phyloP scores from a whole-genome alignment of 2,888 invertebrate genomes.

The Macaria notata region DNA sequence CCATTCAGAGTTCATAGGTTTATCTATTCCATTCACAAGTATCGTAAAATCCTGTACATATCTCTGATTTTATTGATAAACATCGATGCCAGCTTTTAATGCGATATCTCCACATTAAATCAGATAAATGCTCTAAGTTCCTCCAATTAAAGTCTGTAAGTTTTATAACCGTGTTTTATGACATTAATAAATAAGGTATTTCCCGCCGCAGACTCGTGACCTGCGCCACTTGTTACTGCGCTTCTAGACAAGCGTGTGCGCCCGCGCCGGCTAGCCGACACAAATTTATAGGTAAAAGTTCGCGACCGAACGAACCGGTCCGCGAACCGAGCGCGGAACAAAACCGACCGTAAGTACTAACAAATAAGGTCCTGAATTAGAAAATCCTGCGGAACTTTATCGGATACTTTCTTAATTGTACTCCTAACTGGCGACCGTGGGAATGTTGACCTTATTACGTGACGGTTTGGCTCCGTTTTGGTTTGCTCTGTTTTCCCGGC shows the following conservation, averaged over 20 bases:
- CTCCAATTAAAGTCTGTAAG: constrained; percentile 18
- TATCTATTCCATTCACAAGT: too few species aligned
- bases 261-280: constrained; percentile 72
- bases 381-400: constrained; percentile 53
- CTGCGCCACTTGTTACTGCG: constrained; percentile 50
- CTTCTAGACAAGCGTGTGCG: constrained; percentile 66
- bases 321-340: constrained; percentile 42
- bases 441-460: constrained; percentile 70
- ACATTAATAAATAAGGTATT: constrained; percentile 23
- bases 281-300: constrained; percentile 83
- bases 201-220: constrained; percentile 44
- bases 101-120: constrained; percentile 10
- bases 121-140: constrained; percentile 14
- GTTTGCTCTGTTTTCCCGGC: constrained; percentile 64
- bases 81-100: too few species aligned
- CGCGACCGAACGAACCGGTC: constrained; percentile 79
- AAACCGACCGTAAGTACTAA: constrained; percentile 52
- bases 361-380: constrained; percentile 53
- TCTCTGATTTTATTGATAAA: too few species aligned
- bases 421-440: constrained; percentile 57
- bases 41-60: too few species aligned
- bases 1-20: too few species aligned
- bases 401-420: constrained; percentile 81
- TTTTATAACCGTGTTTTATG: constrained; percentile 26
- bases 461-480: constrained; percentile 58